phyloP scores from a whole-genome alignment of 2,797 vertebrate genomes.

The Lophius americanus region DNA sequence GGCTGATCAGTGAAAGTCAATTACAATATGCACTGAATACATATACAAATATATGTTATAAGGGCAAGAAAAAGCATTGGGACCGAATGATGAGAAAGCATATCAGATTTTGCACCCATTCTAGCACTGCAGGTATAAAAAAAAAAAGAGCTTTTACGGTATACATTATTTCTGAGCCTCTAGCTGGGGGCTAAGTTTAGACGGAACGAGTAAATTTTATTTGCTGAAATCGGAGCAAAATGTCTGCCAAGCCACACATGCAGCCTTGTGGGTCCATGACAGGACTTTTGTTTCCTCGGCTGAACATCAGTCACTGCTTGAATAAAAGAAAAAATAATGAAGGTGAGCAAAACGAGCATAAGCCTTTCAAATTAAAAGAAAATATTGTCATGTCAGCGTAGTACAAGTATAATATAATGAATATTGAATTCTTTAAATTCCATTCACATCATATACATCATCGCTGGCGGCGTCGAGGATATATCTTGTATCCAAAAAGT shows the following conservation, averaged over 20 bases:
- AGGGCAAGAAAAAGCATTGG: not conserved
- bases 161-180: conserved; percentile 16
- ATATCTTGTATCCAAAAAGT: conserved; percentile 3
- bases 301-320: conserved; percentile 8
- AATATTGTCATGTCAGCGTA: not conserved
- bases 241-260: conserved; percentile 46
- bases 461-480: not conserved
- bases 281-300: conserved; percentile 17
- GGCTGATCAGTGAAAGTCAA: too few relatives aligned
- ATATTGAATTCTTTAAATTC: not conserved
- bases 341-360: conserved; percentile 6
- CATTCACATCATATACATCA: conserved; percentile 2
- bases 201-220: conserved; percentile 17
- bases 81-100: conserved; percentile 6
- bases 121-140: conserved; percentile 21
- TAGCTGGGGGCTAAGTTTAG: conserved; percentile 28
- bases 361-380: conserved; percentile 21
- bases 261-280: conserved; percentile 11
- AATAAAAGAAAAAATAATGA: conserved; percentile 17
- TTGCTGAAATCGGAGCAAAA: conserved; percentile 23
- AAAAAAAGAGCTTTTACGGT: conserved; percentile 22
- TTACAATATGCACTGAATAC: too few relatives aligned
- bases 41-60: not conserved
- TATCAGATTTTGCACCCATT: conserved; percentile 19
- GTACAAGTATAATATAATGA: not conserved